Evolutionary conservation across 2,888 invertebrate genomes (phyloP), one percentile per base, ranked within the genome.

Genomic region (Pogonocherus hispidulus): DNA sequence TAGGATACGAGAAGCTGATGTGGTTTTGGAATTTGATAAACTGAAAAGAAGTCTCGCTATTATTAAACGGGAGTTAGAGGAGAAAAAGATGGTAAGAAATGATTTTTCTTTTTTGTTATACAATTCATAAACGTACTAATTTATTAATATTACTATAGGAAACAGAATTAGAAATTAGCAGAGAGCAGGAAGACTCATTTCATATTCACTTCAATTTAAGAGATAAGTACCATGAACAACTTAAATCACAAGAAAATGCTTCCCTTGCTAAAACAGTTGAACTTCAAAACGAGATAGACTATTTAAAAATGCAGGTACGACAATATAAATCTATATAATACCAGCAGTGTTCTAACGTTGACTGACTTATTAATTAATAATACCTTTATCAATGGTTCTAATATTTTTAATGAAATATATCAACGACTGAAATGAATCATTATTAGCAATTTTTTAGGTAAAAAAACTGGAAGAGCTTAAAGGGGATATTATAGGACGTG

Each of bases 11-110:
- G 76, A 76, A 56, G 73, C 76, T 5, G 74, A 74, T 37, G 68
- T 69, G 11, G 72, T 70, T 18, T 54, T 76, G 49, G 76, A 74
- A 55, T 76, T 76, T 52, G 73, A 73, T 49, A 76, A 74, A 60
- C 20, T 76, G 5, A 71, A 72, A 55, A 59, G 76, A 35, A 66
- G 66, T 11, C 37, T 76, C 8, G 73, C 71, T 6, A 59, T 23
- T n/a, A 64, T 76, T 18, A 75, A 74, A 64, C 22, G 67, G 16
- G 71, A 70, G 9, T 22, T 75, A 16, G 72, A 74, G 52, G 72
- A 74, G 52, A 63, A 66, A 37, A 60, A 44, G 37, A 32, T 69
- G 57, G 74, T 75, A 66, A 59, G 6, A 11, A 9, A 22, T 44
- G 1, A 3, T 5, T 5, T 5, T 8, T 27, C 4, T 27, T 27